Evolutionary conservation across 2,113 vertebrate genomes (phyloP).

Genomic region (Esox niger): DNA sequence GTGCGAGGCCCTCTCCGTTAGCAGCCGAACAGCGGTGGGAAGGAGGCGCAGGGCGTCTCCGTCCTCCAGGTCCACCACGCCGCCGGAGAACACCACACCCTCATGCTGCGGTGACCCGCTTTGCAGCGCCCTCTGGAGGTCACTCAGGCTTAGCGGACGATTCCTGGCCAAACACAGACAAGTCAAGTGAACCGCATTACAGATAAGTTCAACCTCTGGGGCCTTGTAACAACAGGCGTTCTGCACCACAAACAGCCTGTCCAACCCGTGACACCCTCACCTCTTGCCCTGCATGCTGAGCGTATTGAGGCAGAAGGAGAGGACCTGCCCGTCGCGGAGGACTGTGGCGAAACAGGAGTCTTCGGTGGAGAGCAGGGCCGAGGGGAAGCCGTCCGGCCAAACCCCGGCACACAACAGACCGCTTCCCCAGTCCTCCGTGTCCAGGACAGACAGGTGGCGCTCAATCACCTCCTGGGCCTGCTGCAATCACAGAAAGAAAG

Average conservation of each 20-base stretch:
- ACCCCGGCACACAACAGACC: slow-evolving; percentile 84
- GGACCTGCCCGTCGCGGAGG: slow-evolving; percentile 84
- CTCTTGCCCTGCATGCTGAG: slow-evolving; percentile 81
- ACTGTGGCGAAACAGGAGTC: slow-evolving; percentile 88
- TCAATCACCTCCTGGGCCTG: slow-evolving; percentile 78
- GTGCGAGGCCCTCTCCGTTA: slow-evolving; percentile 85
- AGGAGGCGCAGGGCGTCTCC: slow-evolving; percentile 77
- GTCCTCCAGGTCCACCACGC: slow-evolving; percentile 63
- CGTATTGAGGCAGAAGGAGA: slow-evolving; percentile 85
- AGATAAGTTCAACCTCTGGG: neutral
- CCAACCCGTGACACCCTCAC: slow-evolving; percentile 56
- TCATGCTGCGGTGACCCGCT: slow-evolving; percentile 74
- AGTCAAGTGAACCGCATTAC: neutral
- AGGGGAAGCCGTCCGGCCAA: slow-evolving; percentile 89
- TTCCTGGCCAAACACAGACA: slow-evolving; percentile 67
- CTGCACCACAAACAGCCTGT: neutral
- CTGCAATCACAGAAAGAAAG: slow-evolving; percentile 55
- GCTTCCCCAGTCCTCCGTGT: slow-evolving; percentile 72
- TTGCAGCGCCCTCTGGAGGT: slow-evolving; percentile 82
- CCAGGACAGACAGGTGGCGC: slow-evolving; percentile 76
- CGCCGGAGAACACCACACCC: slow-evolving; percentile 71
- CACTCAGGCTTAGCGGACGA: slow-evolving; percentile 81
- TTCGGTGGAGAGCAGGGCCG: slow-evolving; percentile 80
- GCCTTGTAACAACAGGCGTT: neutral
- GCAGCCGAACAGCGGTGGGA: slow-evolving; percentile 78